Percentiles rank a stretch among this genome's conserved stretches.
Evolutionary conservation across 2,888 invertebrate genomes (phyloP).

Genomic region (Xanthorhoe spadicearia): DNA sequence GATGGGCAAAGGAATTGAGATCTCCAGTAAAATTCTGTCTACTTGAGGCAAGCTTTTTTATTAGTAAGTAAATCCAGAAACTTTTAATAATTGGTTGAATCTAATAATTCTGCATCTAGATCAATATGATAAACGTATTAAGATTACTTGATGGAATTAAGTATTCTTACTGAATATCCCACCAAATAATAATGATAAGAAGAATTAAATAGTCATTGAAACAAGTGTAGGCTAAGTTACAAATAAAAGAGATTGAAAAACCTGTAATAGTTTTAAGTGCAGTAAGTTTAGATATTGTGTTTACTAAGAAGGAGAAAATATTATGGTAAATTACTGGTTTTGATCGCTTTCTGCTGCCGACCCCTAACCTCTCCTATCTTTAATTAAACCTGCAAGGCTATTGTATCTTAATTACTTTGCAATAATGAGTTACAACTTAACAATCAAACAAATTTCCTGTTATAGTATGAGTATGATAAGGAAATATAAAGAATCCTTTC

Average conservation of each 20-base stretch:
- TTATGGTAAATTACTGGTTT: slow-evolving; percentile 4
- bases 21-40: background rate
- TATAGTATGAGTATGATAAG: background rate
- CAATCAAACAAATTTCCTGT: background rate
- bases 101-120: background rate
- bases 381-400: background rate
- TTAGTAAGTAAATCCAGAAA: background rate
- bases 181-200: too few relatives aligned
- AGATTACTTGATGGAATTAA: too few relatives aligned
- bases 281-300: slow-evolving; percentile 14
- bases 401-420: background rate
- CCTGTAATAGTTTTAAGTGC: background rate
- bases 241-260: background rate
- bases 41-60: background rate
- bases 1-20: background rate
- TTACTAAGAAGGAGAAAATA: slow-evolving; percentile 10
- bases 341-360: slow-evolving; percentile 15
- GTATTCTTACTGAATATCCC: too few relatives aligned
- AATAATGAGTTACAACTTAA: background rate
- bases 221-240: too few relatives aligned
- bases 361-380: slow-evolving; percentile 12
- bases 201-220: too few relatives aligned
- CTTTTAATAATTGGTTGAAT: background rate
- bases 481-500: background rate
- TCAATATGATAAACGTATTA: background rate